Percentiles rank a stretch among this genome's conserved stretches.
phyloP scores from a whole-genome alignment of 2,797 vertebrate genomes.

The Bovichtus diacanthus region DNA sequence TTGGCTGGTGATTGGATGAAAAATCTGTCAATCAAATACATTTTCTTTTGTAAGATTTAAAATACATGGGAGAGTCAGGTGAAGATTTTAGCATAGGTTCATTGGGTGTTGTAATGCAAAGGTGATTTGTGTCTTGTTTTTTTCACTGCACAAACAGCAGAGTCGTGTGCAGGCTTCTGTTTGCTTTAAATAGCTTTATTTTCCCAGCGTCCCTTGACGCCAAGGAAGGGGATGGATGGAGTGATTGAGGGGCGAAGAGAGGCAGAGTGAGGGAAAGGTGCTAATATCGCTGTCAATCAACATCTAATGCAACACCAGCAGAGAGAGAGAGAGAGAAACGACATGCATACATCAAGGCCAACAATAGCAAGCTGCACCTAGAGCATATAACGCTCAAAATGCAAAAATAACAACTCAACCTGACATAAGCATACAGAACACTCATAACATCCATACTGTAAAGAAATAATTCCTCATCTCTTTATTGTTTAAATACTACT shows the following conservation, averaged over 20 bases:
- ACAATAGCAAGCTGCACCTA: too few species aligned
- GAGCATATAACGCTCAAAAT: constrained; percentile 1
- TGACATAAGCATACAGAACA: not conserved
- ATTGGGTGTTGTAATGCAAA: not conserved
- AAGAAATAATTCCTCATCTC: constrained; percentile 12
- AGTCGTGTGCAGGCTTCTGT: constrained; percentile 30
- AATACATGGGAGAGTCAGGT: not conserved
- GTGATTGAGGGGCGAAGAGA: constrained; percentile 62
- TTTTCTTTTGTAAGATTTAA: not conserved
- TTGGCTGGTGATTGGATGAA: too few species aligned
- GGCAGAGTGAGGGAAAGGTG: constrained; percentile 50
- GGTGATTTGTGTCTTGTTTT: not conserved
- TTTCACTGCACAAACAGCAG: not conserved
- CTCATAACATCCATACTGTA: not conserved
- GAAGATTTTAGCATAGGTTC: not conserved
- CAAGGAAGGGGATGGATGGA: constrained; percentile 49
- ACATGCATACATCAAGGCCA: not conserved
- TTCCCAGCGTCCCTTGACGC: constrained; percentile 54
- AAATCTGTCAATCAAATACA: too few species aligned
- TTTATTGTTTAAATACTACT: constrained; percentile 61
- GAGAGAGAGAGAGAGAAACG: not conserved
- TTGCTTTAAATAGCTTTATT: constrained; percentile 72
- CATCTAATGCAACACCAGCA: constrained; percentile 6
- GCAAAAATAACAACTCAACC: not conserved
- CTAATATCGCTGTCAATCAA: constrained; percentile 78